phyloP scores from a whole-genome alignment of 1,140 invertebrate genomes.

The Triops cancriformis region DNA sequence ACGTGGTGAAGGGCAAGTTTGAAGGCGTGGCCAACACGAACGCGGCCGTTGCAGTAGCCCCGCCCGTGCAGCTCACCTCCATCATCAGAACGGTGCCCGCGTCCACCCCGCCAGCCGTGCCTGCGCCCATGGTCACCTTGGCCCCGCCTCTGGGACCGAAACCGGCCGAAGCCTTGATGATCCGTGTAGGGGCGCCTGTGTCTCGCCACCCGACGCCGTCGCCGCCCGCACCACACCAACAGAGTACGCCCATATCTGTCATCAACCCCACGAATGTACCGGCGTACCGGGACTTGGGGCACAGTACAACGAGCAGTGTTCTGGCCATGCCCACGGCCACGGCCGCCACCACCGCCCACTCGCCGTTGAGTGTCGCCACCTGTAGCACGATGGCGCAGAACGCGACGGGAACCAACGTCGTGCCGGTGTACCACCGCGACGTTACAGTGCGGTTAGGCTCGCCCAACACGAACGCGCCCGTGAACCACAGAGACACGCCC shows the following conservation, averaged over 20 bases:
- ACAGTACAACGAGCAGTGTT: not conserved
- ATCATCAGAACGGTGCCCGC: not conserved
- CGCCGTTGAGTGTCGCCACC: not conserved
- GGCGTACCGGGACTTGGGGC: not conserved
- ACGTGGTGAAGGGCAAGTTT: slow-evolving; percentile 57
- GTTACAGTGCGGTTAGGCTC: not conserved
- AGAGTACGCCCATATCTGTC: slow-evolving; percentile 17
- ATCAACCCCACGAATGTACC: slow-evolving; percentile 2
- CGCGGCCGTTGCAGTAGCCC: slow-evolving; percentile 14
- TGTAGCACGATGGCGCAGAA: not conserved
- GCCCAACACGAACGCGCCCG: not conserved
- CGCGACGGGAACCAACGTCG: not conserved
- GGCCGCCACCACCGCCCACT: not conserved
- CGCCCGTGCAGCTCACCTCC: not conserved
- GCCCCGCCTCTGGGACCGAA: slow-evolving; percentile 31
- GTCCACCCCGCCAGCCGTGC: not conserved
- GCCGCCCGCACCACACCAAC: slow-evolving; percentile 30
- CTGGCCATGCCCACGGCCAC: not conserved
- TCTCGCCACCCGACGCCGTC: not conserved
- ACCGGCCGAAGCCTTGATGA: slow-evolving; percentile 12
- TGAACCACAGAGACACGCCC: not conserved
- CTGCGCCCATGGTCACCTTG: slow-evolving; percentile 4
- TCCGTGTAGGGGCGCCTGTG: not conserved
- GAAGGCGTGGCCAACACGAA: slow-evolving; percentile 15
- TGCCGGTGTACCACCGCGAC: not conserved